These are phyloP conservation scores for Nothura maculosa DNA, from an alignment of 2,797 vertebrate species.

Conservation along the genomic window DNA sequence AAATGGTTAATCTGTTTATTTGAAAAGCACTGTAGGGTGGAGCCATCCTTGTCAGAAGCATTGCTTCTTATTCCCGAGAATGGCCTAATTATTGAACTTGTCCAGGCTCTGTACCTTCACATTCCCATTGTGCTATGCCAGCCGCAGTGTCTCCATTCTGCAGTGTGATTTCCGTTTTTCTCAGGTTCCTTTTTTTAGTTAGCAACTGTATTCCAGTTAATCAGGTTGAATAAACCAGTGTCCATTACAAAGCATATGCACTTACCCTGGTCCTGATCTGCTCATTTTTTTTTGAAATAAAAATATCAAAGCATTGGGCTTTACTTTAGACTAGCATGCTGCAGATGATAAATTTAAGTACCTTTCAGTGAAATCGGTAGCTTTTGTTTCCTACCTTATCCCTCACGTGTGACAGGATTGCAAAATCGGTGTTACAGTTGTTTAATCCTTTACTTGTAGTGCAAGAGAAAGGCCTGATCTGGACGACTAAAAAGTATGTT, in stretches of 20 bases:
- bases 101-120: conserved; percentile 48
- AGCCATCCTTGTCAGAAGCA: conserved; percentile 41
- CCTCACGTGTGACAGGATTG: not conserved
- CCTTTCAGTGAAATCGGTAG: not conserved
- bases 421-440: not conserved
- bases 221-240: not conserved
- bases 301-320: not conserved
- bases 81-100: conserved; percentile 60
- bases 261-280: not conserved
- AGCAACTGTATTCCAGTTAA: not conserved
- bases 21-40: conserved; percentile 34
- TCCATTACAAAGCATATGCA: not conserved
- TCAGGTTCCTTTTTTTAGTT: not conserved
- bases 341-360: not conserved
- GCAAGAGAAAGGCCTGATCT: not conserved
- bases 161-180: not conserved
- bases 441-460: not conserved
- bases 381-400: not conserved
- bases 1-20: conserved; percentile 39
- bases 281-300: not conserved
- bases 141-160: not conserved
- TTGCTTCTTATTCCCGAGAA: conserved; percentile 30
- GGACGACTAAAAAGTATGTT: not conserved
- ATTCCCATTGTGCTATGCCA: conserved; percentile 35
- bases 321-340: not conserved